These are phyloP conservation scores for Oncorhynchus kisutch DNA, from an alignment of 2,113 vertebrate genomes.

Conservation along the genomic window DNA sequence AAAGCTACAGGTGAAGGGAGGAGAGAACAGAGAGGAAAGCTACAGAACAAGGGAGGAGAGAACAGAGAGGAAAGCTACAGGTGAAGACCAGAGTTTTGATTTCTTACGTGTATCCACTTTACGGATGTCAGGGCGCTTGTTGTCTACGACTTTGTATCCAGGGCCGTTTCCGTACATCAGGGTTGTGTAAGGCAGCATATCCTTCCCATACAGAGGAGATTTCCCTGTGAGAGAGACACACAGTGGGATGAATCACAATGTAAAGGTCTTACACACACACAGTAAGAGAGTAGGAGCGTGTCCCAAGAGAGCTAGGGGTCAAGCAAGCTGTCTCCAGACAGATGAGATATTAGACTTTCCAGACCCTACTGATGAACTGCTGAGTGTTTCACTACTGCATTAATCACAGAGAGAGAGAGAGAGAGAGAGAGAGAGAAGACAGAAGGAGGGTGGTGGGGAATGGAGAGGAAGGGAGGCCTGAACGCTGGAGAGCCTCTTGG, in stretches of 20 bases:
- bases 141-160: slow-evolving; percentile 62
- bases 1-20: neutral
- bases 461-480: neutral
- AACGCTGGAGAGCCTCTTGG: too few relatives aligned
- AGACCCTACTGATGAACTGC: slow-evolving; percentile 56
- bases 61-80: neutral
- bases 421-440: slow-evolving; percentile 6
- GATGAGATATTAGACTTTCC: slow-evolving; percentile 56
- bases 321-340: slow-evolving; percentile 35
- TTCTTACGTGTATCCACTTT: slow-evolving; percentile 72
- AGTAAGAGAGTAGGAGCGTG: neutral
- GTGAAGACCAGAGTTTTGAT: neutral
- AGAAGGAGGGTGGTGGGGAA: neutral
- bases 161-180: slow-evolving; percentile 81
- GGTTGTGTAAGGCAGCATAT: slow-evolving; percentile 72
- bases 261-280: neutral
- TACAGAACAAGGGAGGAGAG: too few relatives aligned
- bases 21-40: too few relatives aligned
- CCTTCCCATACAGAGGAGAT: slow-evolving; percentile 69
- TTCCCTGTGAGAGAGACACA: slow-evolving; percentile 60
- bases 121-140: slow-evolving; percentile 67
- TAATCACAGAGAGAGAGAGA: slow-evolving; percentile 45
- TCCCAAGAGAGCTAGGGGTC: neutral
- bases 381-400: slow-evolving; percentile 53
- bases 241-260: neutral